Percentiles rank a stretch among this genome's conserved stretches.
Evolutionary conservation across 2,888 invertebrate genomes (phyloP).

Genomic region (Kryphioiulus occultus): DNA sequence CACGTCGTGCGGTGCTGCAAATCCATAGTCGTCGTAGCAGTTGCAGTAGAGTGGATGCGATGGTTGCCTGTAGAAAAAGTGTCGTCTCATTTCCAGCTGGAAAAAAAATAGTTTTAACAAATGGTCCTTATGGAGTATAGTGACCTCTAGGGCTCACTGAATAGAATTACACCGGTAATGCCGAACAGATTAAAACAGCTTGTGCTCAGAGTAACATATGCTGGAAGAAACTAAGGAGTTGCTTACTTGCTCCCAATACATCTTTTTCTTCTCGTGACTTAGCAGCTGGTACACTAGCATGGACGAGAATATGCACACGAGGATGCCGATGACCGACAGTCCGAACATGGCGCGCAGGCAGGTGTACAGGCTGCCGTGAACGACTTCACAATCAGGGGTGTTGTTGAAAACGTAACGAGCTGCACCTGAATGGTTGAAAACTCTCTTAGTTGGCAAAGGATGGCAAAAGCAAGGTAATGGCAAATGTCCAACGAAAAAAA

Average conservation of each 20-base stretch:
- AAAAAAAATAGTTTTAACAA: neutral
- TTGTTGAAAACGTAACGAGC: slow-evolving; percentile 81
- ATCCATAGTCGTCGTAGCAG: slow-evolving; percentile 76
- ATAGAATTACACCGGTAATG: neutral
- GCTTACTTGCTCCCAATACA: slow-evolving; percentile 84
- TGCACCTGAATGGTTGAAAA: slow-evolving; percentile 50
- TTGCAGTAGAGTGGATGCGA: slow-evolving; percentile 67
- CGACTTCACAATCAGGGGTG: slow-evolving; percentile 86
- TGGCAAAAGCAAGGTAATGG: neutral
- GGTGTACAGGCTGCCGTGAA: slow-evolving; percentile 86
- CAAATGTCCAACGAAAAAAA: neutral
- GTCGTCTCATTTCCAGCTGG: slow-evolving; percentile 77
- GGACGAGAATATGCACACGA: slow-evolving; percentile 89
- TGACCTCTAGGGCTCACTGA: neutral
- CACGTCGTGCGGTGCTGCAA: slow-evolving; percentile 66
- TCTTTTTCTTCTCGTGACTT: slow-evolving; percentile 90
- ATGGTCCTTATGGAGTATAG: neutral
- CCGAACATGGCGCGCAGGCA: slow-evolving; percentile 89
- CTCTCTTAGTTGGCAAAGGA: neutral
- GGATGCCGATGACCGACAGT: slow-evolving; percentile 86
- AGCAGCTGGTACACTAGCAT: slow-evolving; percentile 90
- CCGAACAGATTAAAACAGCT: neutral
- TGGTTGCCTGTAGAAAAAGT: slow-evolving; percentile 75
- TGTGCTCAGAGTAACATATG: neutral
- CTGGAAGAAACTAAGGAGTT: neutral